Evolutionary conservation across 2,797 vertebrate genomes (phyloP), one percentile per base, ranked within the genome.

Genomic region (Alectoris magna): DNA sequence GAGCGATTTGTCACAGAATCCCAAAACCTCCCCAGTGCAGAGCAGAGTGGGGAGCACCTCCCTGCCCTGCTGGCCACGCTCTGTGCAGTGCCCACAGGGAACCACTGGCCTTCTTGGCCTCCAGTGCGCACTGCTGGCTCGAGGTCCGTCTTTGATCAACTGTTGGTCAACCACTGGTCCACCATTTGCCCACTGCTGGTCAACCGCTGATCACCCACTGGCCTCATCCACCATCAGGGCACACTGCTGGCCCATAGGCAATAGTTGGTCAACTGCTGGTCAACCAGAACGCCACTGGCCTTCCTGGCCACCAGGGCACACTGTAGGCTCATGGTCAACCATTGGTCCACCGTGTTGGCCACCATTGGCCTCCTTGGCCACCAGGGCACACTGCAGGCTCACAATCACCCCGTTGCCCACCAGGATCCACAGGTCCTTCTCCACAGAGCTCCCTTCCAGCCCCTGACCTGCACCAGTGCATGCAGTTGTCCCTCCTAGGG

Each of bases 1-100:
- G 5, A 0, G 58, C 1, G 43, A 4, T 67, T 58, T 66, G 27
- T 18, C 16, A 0, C 55, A 34, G 19, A 58, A 31, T 29, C 29
- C 53, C 53, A 31, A 31, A 55, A 8, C 55, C 31, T 21, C 11
- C 31, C 18, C 55, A 56, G 18, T 2, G 31, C 55, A 56, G 31
- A n/a, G 31, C 55, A 56, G 55, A 56, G 31, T 29, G 53, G 53
- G 17, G 29, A 55, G 51, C 27, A 53, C 18, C 31, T n/a, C 31
- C 18, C 55, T 56, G 11, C 11, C 7, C 31, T 19, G 29, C 29
- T 27, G 18, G 55, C 29, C 55, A 31, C 7, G 26, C 17, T 56
- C 55, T 34, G 19, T n/a, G 31, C 19, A 12, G 55, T 29, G 27
- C 27, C 27, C 26, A 14, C 27, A 24, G 48, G 48, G 48, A 23